Evolutionary conservation across 2,888 invertebrate genomes (phyloP).

Genomic region (Drosophila mayaguana): DNA sequence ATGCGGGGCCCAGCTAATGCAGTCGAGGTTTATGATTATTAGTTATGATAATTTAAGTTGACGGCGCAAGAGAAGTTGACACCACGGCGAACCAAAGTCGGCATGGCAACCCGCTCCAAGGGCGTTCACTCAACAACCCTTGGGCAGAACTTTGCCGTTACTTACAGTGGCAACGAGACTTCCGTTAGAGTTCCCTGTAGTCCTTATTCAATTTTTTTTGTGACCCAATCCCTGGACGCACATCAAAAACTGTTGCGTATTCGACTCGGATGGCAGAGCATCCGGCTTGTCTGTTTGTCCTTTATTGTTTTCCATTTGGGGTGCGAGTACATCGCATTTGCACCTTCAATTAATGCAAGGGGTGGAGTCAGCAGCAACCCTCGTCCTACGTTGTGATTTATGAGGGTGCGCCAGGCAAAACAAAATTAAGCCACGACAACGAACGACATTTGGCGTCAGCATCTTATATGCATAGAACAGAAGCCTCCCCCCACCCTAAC

Average conservation of each 20-base stretch:
- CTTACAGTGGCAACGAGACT: slow-evolving; percentile 62
- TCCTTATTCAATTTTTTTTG: not conserved
- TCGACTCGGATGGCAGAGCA: slow-evolving; percentile 48
- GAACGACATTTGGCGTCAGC: slow-evolving; percentile 78
- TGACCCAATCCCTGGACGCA: slow-evolving; percentile 63
- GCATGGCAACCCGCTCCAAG: slow-evolving; percentile 34
- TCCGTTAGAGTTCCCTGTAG: slow-evolving; percentile 20
- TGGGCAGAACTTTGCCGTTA: slow-evolving; percentile 50
- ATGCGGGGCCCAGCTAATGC: slow-evolving; percentile 45
- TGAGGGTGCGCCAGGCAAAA: slow-evolving; percentile 77
- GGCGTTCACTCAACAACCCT: slow-evolving; percentile 59
- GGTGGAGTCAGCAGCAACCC: slow-evolving; percentile 26
- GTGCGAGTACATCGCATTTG: slow-evolving; percentile 78
- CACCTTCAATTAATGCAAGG: slow-evolving; percentile 77
- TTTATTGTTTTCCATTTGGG: slow-evolving; percentile 75
- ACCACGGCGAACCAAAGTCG: slow-evolving; percentile 44
- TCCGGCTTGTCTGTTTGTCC: slow-evolving; percentile 51
- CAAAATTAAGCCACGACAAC: slow-evolving; percentile 78
- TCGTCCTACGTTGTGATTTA: slow-evolving; percentile 71
- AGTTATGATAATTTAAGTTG: slow-evolving; percentile 76
- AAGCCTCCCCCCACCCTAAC: slow-evolving; percentile 22
- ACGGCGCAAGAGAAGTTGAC: slow-evolving; percentile 75
- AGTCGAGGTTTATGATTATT: slow-evolving; percentile 76
- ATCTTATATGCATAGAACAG: slow-evolving; percentile 59
- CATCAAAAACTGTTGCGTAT: slow-evolving; percentile 80